phyloP scores from a whole-genome alignment of 92 coral and sea anemone species.

The Plumapathes pennacea region DNA sequence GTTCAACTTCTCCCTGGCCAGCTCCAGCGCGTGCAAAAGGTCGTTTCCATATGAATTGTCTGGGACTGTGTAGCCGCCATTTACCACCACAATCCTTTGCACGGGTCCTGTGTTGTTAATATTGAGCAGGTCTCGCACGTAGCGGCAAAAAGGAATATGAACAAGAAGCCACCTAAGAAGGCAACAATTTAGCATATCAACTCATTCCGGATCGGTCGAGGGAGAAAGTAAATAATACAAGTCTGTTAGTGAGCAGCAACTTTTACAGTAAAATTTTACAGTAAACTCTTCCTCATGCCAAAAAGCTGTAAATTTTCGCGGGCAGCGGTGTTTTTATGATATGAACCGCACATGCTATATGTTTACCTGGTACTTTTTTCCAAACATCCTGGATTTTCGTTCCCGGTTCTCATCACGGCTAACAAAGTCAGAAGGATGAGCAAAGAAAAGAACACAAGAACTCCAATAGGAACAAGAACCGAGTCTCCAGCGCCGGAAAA shows the following conservation, averaged over 20 bases:
- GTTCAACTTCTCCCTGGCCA: conserved; percentile 68
- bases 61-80: conserved; percentile 49
- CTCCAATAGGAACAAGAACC: conserved; percentile 45
- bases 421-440: conserved; percentile 29
- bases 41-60: conserved; percentile 40
- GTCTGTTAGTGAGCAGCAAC: too few relatives aligned
- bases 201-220: too few relatives aligned
- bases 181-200: too few relatives aligned
- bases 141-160: conserved; percentile 58
- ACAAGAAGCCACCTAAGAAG: conserved; percentile 53
- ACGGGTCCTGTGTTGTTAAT: conserved; percentile 52
- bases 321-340: too few relatives aligned
- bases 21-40: conserved; percentile 48
- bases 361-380: conserved; percentile 65
- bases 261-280: too few relatives aligned
- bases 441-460: conserved; percentile 27
- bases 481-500: conserved; percentile 46
- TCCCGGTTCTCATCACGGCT: conserved; percentile 51
- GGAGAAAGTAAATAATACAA: too few relatives aligned
- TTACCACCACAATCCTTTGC: conserved; percentile 54
- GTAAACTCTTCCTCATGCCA: too few relatives aligned
- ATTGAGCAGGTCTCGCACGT: conserved; percentile 49
- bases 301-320: too few relatives aligned
- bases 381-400: conserved; percentile 44
- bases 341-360: too few relatives aligned